phyloP scores from a whole-genome alignment of 2,113 vertebrate species.

The Triplophysa dalaica region DNA sequence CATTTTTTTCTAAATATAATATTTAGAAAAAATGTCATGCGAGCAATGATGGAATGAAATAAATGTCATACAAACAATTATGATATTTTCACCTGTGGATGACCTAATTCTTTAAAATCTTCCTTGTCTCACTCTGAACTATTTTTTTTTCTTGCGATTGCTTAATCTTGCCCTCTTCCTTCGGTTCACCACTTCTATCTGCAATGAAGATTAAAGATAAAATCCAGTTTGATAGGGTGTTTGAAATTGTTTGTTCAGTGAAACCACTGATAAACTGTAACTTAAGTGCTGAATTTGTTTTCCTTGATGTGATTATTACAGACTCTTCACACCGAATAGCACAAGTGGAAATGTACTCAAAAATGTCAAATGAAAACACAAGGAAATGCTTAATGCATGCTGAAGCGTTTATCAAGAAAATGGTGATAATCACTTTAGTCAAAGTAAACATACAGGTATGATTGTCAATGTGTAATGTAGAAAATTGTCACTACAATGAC shows the following conservation, averaged over 20 bases:
- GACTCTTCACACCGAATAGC: background rate
- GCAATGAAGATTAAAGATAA: background rate
- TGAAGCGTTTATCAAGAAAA: no score
- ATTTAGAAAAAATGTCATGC: no score
- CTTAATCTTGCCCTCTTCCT: background rate
- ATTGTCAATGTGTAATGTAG: no score
- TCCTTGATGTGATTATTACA: background rate
- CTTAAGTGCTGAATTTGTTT: background rate
- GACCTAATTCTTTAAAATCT: no score
- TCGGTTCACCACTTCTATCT: background rate
- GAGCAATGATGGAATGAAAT: no score
- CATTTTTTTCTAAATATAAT: no score
- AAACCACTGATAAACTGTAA: background rate
- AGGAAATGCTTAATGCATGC: background rate
- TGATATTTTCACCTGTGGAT: no score
- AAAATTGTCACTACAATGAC: no score
- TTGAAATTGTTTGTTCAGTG: background rate
- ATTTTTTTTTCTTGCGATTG: background rate
- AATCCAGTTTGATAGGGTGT: constrained; percentile 8
- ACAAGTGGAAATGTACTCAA: background rate
- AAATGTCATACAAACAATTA: no score
- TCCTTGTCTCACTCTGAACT: background rate
- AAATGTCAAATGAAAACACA: background rate
- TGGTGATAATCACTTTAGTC: background rate
- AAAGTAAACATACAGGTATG: no score